Conservation (phyloP, 2,797 vertebrate species). For the Mastacembelus armatus region DNA sequence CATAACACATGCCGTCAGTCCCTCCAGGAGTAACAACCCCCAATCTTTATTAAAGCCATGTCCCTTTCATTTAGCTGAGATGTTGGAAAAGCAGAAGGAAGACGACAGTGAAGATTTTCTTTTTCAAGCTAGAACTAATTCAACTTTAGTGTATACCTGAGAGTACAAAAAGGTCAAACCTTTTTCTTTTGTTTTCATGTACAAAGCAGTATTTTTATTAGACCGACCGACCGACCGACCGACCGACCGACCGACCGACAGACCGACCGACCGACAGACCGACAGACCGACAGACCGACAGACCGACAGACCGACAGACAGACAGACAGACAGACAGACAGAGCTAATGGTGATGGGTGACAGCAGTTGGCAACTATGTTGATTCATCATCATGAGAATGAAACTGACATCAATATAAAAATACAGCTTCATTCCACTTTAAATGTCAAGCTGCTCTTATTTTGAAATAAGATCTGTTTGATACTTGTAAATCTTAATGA, state of each 20-base stretch:
- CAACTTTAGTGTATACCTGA: constrained; percentile 7
- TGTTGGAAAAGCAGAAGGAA: constrained; percentile 31
- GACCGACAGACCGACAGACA: too few species aligned
- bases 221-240: too few species aligned
- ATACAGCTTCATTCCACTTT: not conserved
- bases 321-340: too few species aligned
- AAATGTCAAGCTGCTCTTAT: not conserved
- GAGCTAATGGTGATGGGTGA: not conserved
- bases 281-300: not conserved
- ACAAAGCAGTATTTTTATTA: not conserved
- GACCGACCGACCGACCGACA: too few species aligned
- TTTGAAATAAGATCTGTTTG: not conserved
- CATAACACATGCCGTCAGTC: constrained; percentile 75
- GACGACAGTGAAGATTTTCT: constrained; percentile 22
- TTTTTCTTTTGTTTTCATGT: not conserved
- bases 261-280: not conserved
- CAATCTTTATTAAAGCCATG: constrained; percentile 48
- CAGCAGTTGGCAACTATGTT: too few species aligned
- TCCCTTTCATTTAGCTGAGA: constrained; percentile 54
- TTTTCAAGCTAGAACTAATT: constrained; percentile 28
- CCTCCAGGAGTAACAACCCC: constrained; percentile 58
- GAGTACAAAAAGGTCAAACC: constrained; percentile 1
- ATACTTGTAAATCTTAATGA: not conserved
- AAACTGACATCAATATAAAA: not conserved
- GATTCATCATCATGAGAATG: not conserved